Evolutionary conservation across 2,888 invertebrate genomes (phyloP), one percentile per base, ranked within the genome.

Genomic region (Drosophila maculinotata): DNA sequence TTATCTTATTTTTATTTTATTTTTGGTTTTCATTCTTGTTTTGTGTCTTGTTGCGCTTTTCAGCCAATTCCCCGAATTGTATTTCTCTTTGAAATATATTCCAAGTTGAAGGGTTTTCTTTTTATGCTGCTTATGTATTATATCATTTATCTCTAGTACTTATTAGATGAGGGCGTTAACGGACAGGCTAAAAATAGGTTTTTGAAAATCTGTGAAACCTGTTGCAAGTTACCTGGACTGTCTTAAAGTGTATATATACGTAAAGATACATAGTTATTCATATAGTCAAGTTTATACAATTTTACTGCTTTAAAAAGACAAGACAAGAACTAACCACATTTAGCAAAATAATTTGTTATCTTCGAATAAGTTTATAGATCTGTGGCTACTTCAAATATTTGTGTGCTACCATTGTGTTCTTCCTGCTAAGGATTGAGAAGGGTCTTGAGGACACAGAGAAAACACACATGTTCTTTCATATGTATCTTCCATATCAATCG

Each of bases 41-140:
- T 65, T 66, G 57, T 71, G 35, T 85, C 73, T 76, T 69, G 73
- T 85, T 87, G 82, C 80, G 72, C 88, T 87, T 85, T 87, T 84
- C 81, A 69, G 35, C 45, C 59, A 51, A 45, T 81, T 87, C 87
- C 26, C 10, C 39, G 87, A 81, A 86, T 38, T 57, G 30, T 47
- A 44, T 53, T 75, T 58, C 51, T 26, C 49, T 42, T 30, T 38
- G 36, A 58, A 12, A 62, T 53, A 58, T 67, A 53, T 49, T 44
- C 36, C 42, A 31, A 31, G 79, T 72, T 80, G 79, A 83, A 80
- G 81, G 84, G 75, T 60, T 81, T 66, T 36, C 48, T 20, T 28
- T 41, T 17, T 25, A 9, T 10, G n/a, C 3, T 8, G 15, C 33
- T 28, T 20, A 25, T 17, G 8, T 30, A 23, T 64, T 52, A 59